A percentile compares a stretch with the other conserved stretches of the same genome.
Evolutionary conservation across 2,797 vertebrate species (phyloP).

Genomic region (Enteromius fasciolatus): DNA sequence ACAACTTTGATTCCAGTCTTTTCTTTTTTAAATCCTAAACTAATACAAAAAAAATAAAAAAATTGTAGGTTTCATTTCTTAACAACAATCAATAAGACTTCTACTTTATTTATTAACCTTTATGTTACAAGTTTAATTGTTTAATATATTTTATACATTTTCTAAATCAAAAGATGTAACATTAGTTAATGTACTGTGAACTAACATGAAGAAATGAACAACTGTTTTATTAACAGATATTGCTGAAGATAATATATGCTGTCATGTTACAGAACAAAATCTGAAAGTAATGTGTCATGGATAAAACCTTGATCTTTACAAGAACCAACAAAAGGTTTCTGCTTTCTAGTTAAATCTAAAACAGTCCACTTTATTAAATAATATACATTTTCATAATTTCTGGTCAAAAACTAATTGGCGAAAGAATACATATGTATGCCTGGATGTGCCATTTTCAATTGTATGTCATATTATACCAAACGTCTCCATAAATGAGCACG

Average conservation of each 20-base stretch:
- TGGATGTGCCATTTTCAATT: not conserved
- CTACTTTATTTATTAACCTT: not conserved
- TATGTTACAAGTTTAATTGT: not conserved
- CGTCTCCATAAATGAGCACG: not conserved
- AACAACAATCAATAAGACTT: not conserved
- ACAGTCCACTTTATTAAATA: not conserved
- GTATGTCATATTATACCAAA: not conserved
- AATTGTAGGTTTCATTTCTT: not conserved
- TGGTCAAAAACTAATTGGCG: not conserved
- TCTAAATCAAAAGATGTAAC: not conserved
- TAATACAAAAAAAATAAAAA: not conserved
- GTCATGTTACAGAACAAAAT: not conserved
- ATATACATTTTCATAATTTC: not conserved
- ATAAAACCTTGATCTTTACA: not conserved
- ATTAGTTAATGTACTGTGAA: not conserved
- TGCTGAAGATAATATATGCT: not conserved
- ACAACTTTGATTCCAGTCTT: not conserved
- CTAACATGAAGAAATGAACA: not conserved
- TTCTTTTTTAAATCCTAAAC: constrained; percentile 16
- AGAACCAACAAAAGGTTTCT: not conserved
- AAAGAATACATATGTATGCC: not conserved
- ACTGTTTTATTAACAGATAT: not conserved
- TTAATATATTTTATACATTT: not conserved
- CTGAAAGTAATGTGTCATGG: not conserved
- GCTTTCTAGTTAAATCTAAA: not conserved